Evolutionary conservation across 2,888 invertebrate genomes (phyloP).

Genomic region (Amphipoea lucens): DNA sequence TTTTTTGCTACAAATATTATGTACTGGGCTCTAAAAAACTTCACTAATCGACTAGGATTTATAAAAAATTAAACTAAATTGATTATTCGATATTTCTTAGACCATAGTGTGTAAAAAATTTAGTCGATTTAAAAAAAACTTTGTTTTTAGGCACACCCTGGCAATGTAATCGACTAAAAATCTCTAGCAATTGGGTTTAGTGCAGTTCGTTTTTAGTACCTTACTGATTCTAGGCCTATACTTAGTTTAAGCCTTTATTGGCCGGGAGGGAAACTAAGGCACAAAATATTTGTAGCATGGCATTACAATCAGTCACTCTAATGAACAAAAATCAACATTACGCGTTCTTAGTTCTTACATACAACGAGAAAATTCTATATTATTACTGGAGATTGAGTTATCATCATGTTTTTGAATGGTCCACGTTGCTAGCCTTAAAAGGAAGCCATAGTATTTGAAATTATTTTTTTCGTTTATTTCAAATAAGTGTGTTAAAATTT

Average conservation of each 20-base stretch:
- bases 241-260: constrained; percentile 41
- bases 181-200: constrained; percentile 19
- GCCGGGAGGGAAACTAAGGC: constrained; percentile 55
- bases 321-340: constrained; percentile 70
- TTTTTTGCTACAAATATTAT: constrained; percentile 69
- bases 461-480: neutral
- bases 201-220: constrained; percentile 43
- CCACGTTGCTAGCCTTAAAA: neutral
- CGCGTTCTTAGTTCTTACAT: constrained; percentile 68
- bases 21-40: constrained; percentile 51
- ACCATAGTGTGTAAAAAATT: constrained; percentile 46
- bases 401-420: constrained; percentile 4
- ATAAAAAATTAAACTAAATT: constrained; percentile 35
- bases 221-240: constrained; percentile 48
- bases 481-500: neutral
- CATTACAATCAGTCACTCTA: constrained; percentile 72
- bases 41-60: constrained; percentile 42
- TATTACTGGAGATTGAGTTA: constrained; percentile 51
- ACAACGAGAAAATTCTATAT: constrained; percentile 50
- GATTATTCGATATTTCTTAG: constrained; percentile 58
- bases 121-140: constrained; percentile 47
- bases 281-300: constrained; percentile 75
- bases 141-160: constrained; percentile 59
- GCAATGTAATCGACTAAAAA: constrained; percentile 58
- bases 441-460: neutral